Percentiles rank a stretch among this genome's conserved stretches.
These are phyloP conservation scores for Coracias cyanogaster DNA, from an alignment of 2,797 vertebrate species.

Conservation along the genomic window DNA sequence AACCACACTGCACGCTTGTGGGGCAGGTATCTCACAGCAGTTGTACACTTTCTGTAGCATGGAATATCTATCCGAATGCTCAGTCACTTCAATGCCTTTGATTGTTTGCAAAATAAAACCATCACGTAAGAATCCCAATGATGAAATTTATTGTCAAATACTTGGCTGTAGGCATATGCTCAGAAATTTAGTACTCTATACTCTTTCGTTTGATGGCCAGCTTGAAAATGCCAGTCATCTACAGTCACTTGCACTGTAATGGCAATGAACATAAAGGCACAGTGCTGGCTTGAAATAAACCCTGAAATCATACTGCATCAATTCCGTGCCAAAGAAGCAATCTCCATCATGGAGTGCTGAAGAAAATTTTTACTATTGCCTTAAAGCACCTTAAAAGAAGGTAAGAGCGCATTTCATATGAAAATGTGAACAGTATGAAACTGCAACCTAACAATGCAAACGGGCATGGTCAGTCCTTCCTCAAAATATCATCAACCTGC, in stretches of 20 bases:
- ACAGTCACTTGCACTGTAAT: not conserved
- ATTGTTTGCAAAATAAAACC: not conserved
- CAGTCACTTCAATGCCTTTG: not conserved
- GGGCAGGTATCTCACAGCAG: not conserved
- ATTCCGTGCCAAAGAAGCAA: not conserved
- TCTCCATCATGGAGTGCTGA: not conserved
- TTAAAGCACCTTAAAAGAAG: not conserved
- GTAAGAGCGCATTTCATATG: not conserved
- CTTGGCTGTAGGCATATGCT: not conserved
- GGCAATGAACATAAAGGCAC: not conserved
- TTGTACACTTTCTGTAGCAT: rapidly evolving
- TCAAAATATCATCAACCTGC: not conserved
- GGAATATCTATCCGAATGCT: not conserved
- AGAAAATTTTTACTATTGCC: not conserved
- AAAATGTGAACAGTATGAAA: not conserved
- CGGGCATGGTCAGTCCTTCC: rapidly evolving
- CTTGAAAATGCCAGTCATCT: not conserved
- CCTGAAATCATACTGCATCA: not conserved
- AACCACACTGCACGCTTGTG: rapidly evolving
- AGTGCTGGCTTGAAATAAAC: not conserved
- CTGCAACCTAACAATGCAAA: not conserved
- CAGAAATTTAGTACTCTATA: not conserved
- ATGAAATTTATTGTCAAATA: not conserved
- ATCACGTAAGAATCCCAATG: not conserved
- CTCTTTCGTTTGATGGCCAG: not conserved